Conservation (phyloP, 2,113 vertebrate genomes). For the Climacteris rufus region DNA sequence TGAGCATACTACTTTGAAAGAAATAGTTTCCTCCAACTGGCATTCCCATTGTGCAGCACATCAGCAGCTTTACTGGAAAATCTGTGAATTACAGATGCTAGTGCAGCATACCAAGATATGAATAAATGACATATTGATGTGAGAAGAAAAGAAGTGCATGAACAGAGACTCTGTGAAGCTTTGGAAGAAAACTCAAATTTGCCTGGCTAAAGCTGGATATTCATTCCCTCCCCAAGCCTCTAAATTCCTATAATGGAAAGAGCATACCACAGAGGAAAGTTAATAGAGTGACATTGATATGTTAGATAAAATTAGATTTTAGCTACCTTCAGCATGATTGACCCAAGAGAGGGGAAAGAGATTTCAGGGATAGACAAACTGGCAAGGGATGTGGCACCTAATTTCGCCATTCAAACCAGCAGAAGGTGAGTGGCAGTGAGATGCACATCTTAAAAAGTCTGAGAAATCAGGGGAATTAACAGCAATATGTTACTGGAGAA, state of each 20-base stretch:
- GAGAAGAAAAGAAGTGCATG: neutral
- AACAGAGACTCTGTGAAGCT: neutral
- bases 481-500: neutral
- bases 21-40: neutral
- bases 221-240: neutral
- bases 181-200: neutral
- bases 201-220: neutral
- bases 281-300: conserved; percentile 1
- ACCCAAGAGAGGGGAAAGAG: neutral
- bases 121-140: neutral
- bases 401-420: neutral
- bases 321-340: neutral
- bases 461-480: neutral
- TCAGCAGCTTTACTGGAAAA: neutral
- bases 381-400: neutral
- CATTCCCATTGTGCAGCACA: neutral
- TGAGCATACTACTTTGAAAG: neutral
- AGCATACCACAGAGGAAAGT: neutral
- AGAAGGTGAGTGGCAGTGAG: neutral
- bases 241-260: conserved; percentile 31
- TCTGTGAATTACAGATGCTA: neutral
- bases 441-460: neutral
- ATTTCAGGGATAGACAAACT: neutral
- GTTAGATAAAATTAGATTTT: conserved; percentile 17
- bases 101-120: neutral